These are phyloP conservation scores for Muscina levida DNA, from an alignment of 2,888 invertebrate species.

Conservation along the genomic window DNA sequence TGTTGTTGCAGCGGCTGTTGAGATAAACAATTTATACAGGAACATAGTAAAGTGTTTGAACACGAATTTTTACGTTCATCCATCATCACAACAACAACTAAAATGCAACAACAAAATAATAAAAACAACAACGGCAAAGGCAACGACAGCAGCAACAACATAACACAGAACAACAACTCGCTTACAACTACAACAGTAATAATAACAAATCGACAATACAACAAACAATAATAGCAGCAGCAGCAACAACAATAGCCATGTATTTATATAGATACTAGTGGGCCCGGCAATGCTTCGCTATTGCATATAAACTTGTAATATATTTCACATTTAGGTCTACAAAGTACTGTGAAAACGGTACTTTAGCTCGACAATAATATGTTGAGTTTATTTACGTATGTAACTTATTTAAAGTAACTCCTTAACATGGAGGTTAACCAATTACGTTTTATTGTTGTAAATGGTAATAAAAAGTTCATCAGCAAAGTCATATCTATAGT, in stretches of 20 bases:
- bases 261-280: conserved; percentile 47
- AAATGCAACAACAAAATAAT: conserved; percentile 43
- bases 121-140: conserved; percentile 25
- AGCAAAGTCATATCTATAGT: no score
- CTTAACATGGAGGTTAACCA: no score
- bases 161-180: conserved; percentile 52
- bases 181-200: conserved; percentile 64
- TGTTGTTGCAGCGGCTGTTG: conserved; percentile 26
- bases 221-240: conserved; percentile 38
- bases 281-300: no score
- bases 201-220: conserved; percentile 60
- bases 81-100: conserved; percentile 62
- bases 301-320: no score
- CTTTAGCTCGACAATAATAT: no score
- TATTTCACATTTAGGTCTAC: no score
- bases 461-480: no score
- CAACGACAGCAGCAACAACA: conserved; percentile 33
- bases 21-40: conserved; percentile 61
- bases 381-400: no score
- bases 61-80: conserved; percentile 68
- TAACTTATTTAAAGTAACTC: no score
- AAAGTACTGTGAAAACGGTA: no score
- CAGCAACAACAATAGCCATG: conserved; percentile 36
- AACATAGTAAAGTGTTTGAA: conserved; percentile 67
- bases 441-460: no score